Percentiles rank a stretch among this genome's conserved stretches.
Evolutionary conservation across 1,140 invertebrate species (phyloP).

Genomic region (Sinonovacula constricta): DNA sequence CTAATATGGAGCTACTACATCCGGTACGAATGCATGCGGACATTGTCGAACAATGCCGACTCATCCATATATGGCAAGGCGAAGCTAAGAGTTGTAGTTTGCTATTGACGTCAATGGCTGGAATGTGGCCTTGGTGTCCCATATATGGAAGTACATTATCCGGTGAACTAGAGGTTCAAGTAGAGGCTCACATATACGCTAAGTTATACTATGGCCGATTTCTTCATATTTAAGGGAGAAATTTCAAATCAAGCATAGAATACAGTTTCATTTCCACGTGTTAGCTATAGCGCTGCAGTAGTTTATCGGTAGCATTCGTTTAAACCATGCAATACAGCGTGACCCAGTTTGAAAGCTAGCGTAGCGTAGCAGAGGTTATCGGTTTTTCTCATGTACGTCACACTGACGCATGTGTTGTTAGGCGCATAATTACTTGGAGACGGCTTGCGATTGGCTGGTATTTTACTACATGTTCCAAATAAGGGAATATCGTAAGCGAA

Average conservation of each 20-base stretch:
- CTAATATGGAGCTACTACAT: conserved; percentile 58
- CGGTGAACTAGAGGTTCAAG: conserved; percentile 64
- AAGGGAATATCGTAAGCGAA: conserved; percentile 79
- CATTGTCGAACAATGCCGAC: conserved; percentile 55
- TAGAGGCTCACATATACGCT: conserved; percentile 54
- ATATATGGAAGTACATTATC: conserved; percentile 68
- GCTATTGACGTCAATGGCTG: conserved; percentile 51
- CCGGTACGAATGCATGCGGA: conserved; percentile 52
- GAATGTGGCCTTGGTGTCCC: conserved; percentile 53
- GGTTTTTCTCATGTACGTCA: conserved; percentile 68
- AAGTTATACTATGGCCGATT: conserved; percentile 54
- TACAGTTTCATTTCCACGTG: conserved; percentile 13
- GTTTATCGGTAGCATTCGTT: neutral
- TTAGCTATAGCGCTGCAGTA: conserved; percentile 22
- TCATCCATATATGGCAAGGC: conserved; percentile 67
- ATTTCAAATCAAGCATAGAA: conserved; percentile 4
- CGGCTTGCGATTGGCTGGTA: conserved; percentile 77
- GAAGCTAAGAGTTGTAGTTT: conserved; percentile 22
- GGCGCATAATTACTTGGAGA: conserved; percentile 43
- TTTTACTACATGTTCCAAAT: conserved; percentile 69
- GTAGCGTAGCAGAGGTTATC: conserved; percentile 57
- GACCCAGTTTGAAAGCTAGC: conserved; percentile 59
- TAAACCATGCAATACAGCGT: conserved; percentile 44
- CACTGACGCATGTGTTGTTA: conserved; percentile 68
- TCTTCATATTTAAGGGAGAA: conserved; percentile 37